Percentiles rank a stretch among this genome's conserved stretches.
phyloP scores from a whole-genome alignment of 2,888 invertebrate species.

The Cerastis rubricosa region DNA sequence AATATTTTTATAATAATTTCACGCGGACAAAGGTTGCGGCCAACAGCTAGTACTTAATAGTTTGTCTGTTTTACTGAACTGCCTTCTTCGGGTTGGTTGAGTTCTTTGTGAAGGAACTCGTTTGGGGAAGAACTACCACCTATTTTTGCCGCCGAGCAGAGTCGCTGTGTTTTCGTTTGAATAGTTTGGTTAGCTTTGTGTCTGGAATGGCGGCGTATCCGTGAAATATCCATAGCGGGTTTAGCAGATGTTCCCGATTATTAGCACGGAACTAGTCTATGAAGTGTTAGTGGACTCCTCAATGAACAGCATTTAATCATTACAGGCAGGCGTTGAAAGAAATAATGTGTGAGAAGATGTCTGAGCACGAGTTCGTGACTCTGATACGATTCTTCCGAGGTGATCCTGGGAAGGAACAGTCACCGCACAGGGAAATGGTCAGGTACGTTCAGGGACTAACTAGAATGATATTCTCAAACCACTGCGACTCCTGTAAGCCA shows the following conservation, averaged over 20 bases:
- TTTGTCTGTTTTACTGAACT: not conserved
- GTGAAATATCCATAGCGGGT: not conserved
- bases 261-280: not conserved
- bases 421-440: constrained; percentile 84
- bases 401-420: constrained; percentile 87
- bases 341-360: constrained; percentile 93
- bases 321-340: constrained; percentile 92
- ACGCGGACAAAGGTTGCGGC: too few species aligned
- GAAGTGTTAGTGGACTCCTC: not conserved
- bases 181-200: not conserved
- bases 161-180: not conserved
- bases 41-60: too few species aligned
- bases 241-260: too few species aligned
- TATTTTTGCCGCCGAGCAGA: not conserved
- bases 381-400: constrained; percentile 94
- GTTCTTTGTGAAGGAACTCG: not conserved
- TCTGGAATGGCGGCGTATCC: not conserved
- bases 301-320: constrained; percentile 47
- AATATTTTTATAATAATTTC: too few species aligned
- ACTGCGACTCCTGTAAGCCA: too few species aligned
- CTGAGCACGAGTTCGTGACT: constrained; percentile 95
- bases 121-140: too few species aligned
- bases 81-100: not conserved
- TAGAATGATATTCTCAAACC: too few species aligned
- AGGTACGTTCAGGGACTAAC: constrained; percentile 70